Evolutionary conservation across 2,888 invertebrate genomes (phyloP).

Genomic region (Tortricodes alternella): DNA sequence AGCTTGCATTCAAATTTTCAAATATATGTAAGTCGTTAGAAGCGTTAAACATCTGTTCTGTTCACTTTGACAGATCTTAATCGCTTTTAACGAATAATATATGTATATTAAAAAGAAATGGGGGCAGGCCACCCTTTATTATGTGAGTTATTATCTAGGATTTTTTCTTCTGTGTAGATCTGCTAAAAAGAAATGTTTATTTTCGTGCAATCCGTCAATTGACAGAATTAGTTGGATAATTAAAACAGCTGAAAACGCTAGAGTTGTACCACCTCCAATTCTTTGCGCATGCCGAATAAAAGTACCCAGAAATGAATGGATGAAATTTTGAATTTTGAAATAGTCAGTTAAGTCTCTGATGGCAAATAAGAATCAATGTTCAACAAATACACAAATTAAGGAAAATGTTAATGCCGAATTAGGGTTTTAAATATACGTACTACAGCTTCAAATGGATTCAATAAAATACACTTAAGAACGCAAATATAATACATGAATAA

Average conservation of each 20-base stretch:
- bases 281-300: constrained; percentile 73
- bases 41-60: no score
- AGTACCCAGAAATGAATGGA: constrained; percentile 58
- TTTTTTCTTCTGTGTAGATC: no score
- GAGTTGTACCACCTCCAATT: constrained; percentile 69
- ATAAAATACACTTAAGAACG: background rate
- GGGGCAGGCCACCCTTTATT: no score
- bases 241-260: background rate
- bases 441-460: background rate
- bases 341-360: constrained; percentile 66
- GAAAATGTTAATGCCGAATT: constrained; percentile 28
- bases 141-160: no score
- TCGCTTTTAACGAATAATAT: no score
- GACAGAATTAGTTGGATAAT: background rate
- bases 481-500: background rate
- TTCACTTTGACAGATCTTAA: no score
- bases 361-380: constrained; percentile 48
- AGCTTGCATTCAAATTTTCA: no score
- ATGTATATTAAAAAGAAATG: no score
- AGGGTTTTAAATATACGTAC: background rate
- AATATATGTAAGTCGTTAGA: no score
- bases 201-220: background rate
- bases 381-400: background rate
- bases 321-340: constrained; percentile 75
- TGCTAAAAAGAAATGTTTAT: no score